These are phyloP conservation scores for Lepus townsendii DNA, from an alignment of 2,797 vertebrate species.

Conservation along the genomic window DNA sequence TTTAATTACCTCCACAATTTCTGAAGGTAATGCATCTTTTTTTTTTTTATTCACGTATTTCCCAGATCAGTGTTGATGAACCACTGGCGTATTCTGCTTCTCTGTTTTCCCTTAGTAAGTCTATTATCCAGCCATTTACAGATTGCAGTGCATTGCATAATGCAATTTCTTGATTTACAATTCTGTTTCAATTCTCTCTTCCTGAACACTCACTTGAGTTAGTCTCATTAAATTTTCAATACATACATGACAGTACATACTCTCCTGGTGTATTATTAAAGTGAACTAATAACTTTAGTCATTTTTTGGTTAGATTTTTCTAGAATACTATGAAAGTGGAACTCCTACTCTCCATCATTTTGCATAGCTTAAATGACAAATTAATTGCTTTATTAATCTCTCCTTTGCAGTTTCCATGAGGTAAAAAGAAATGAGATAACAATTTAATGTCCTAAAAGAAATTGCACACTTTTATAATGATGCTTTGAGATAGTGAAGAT, in stretches of 20 bases:
- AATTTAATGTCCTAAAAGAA: background rate
- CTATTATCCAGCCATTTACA: background rate
- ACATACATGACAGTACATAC: background rate
- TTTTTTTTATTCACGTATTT: background rate
- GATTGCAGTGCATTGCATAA: background rate
- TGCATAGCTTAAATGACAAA: background rate
- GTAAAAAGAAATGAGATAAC: background rate
- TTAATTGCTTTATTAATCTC: background rate
- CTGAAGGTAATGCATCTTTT: too few species aligned
- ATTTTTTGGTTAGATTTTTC: conserved; percentile 11
- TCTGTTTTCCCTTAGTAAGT: background rate
- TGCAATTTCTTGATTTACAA: background rate
- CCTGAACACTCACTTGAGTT: background rate
- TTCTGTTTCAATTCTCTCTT: background rate
- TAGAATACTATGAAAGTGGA: background rate
- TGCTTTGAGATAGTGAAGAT: too few species aligned
- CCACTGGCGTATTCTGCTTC: background rate
- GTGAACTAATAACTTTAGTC: background rate
- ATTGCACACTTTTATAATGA: background rate
- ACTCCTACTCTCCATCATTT: background rate
- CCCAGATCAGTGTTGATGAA: background rate
- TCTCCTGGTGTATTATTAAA: background rate
- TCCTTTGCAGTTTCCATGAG: background rate
- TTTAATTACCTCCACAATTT: background rate
- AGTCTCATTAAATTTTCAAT: background rate